Conservation (phyloP, 2,113 vertebrate genomes). For the Herpetotheres cachinnans region DNA sequence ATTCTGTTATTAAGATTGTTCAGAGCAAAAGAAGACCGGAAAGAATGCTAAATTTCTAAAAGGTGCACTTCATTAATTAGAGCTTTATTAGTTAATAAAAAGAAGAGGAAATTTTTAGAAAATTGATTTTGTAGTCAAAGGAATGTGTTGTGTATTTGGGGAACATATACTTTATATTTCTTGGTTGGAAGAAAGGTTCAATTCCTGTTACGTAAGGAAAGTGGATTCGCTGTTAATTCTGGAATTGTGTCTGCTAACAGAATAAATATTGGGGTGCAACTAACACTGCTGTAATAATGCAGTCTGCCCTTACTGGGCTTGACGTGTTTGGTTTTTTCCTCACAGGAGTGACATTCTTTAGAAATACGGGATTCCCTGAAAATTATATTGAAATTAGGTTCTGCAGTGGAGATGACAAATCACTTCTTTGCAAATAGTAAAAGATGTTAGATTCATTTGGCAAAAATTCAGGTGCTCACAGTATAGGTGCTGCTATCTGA, state of each 20-base stretch:
- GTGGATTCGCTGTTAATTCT: background rate
- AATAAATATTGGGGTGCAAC: background rate
- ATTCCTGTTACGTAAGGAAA: background rate
- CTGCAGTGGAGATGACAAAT: background rate
- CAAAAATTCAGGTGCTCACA: background rate
- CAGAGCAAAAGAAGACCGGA: background rate
- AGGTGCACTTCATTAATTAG: background rate
- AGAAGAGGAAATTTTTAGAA: background rate
- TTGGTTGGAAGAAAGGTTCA: background rate
- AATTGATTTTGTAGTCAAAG: background rate
- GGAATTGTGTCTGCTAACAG: background rate
- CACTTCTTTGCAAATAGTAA: background rate
- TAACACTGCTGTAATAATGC: background rate
- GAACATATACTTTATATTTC: background rate
- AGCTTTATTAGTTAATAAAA: background rate
- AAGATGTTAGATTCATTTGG: background rate
- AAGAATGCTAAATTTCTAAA: background rate
- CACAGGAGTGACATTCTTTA: background rate
- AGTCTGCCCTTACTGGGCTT: background rate
- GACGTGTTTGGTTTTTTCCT: background rate
- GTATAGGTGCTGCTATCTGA: background rate
- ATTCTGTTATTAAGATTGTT: background rate
- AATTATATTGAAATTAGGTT: background rate
- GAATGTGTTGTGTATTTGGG: background rate
- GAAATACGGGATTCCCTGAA: background rate